These are phyloP conservation scores for Gallinago jamesoni DNA, from an alignment of 2,113 vertebrate species.

Conservation along the genomic window DNA sequence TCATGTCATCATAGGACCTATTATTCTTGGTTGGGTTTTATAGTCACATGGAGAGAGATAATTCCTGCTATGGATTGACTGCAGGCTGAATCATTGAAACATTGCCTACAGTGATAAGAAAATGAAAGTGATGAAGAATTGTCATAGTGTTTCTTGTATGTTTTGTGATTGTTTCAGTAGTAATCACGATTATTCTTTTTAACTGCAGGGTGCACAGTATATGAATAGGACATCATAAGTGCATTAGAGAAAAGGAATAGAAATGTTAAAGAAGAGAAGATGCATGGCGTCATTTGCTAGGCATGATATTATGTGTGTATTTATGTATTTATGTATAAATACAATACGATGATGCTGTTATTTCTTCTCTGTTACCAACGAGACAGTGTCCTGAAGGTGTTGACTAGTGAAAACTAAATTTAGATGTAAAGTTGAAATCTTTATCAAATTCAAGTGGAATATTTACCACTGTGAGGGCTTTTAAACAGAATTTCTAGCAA, in stretches of 20 bases:
- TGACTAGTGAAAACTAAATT: background rate
- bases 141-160: background rate
- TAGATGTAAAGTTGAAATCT: background rate
- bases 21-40: background rate
- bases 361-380: background rate
- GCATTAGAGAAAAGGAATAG: background rate
- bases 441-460: background rate
- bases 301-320: background rate
- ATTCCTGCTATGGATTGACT: background rate
- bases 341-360: background rate
- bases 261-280: background rate
- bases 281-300: background rate
- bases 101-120: background rate
- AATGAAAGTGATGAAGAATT: background rate
- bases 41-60: background rate
- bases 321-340: background rate
- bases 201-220: background rate
- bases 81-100: background rate
- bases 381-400: background rate
- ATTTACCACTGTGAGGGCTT: background rate
- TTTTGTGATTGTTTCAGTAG: background rate
- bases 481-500: background rate
- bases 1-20: background rate
- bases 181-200: background rate
- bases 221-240: background rate